These are phyloP conservation scores for Drosophila kikkawai DNA, from an alignment of 1,140 invertebrate genomes.

Conservation along the genomic window DNA sequence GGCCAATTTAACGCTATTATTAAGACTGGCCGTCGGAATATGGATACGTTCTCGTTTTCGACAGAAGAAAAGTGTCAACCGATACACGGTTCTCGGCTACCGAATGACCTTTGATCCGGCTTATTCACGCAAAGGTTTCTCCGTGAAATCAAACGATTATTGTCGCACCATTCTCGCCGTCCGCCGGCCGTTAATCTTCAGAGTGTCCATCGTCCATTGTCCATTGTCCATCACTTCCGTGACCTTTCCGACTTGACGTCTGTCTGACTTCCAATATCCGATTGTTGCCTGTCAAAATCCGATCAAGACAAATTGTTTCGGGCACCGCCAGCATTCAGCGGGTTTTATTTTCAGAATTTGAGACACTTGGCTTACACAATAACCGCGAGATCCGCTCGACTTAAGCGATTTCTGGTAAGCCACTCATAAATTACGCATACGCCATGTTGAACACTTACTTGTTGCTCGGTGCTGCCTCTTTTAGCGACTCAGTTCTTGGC, in stretches of 20 bases:
- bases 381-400: constrained; percentile 15
- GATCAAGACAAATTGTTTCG: constrained; percentile 48
- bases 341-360: constrained; percentile 39
- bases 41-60: constrained; percentile 70
- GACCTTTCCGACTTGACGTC: constrained; percentile 61
- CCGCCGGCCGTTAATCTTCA: constrained; percentile 55
- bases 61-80: constrained; percentile 47
- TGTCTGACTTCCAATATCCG: constrained; percentile 55
- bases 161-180: constrained; percentile 51
- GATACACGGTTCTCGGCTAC: constrained; percentile 41
- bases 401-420: constrained; percentile 23
- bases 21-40: constrained; percentile 35
- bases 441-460: constrained; percentile 12
- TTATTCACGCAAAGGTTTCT: constrained; percentile 59
- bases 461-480: neutral
- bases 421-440: constrained; percentile 70
- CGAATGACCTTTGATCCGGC: constrained; percentile 34
- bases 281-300: constrained; percentile 57
- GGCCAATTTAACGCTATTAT: constrained; percentile 71
- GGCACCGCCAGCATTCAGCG: constrained; percentile 16
- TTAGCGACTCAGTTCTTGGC: constrained; percentile 31
- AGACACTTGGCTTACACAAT: constrained; percentile 64
- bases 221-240: constrained; percentile 63
- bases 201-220: constrained; percentile 30
- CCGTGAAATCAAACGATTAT: constrained; percentile 69